A percentile compares a stretch with the other conserved stretches of the same genome.
Evolutionary conservation across 2,888 invertebrate genomes (phyloP).

Genomic region (Tenthredo amoena): DNA sequence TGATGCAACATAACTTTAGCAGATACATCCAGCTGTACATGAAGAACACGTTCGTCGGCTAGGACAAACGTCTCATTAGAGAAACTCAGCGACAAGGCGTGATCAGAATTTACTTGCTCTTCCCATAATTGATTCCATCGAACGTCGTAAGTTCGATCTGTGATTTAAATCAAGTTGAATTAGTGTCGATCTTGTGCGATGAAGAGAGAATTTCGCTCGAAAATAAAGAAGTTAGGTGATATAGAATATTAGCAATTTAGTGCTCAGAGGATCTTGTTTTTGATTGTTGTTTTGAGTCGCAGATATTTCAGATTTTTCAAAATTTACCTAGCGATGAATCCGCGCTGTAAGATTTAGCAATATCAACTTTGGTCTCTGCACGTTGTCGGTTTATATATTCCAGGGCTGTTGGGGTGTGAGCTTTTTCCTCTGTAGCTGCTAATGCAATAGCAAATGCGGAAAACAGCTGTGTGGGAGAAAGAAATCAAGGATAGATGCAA

Average conservation of each 20-base stretch:
- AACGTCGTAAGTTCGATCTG: conserved; percentile 59
- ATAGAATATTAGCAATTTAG: background rate
- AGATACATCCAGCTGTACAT: conserved; percentile 54
- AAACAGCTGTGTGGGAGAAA: conserved; percentile 19
- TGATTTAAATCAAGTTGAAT: conserved; percentile 56
- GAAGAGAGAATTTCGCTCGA: conserved; percentile 16
- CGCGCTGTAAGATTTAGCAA: conserved; percentile 60
- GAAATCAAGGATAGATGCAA: background rate
- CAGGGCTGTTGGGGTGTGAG: background rate
- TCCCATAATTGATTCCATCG: conserved; percentile 60
- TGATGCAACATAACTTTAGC: conserved; percentile 56
- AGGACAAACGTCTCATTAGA: conserved; percentile 61
- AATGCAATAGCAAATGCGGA: background rate
- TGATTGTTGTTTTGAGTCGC: background rate
- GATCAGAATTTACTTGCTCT: conserved; percentile 53
- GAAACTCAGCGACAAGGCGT: conserved; percentile 56
- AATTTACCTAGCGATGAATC: conserved; percentile 47
- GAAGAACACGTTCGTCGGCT: conserved; percentile 60
- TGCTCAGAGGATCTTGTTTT: background rate
- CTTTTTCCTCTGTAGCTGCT: background rate
- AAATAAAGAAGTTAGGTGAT: background rate
- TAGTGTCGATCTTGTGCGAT: background rate
- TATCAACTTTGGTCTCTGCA: conserved; percentile 62
- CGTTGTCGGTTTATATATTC: conserved; percentile 60
- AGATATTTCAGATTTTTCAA: background rate